Conservation (phyloP, 2,113 vertebrate species). For the Orycteropus afer region DNA sequence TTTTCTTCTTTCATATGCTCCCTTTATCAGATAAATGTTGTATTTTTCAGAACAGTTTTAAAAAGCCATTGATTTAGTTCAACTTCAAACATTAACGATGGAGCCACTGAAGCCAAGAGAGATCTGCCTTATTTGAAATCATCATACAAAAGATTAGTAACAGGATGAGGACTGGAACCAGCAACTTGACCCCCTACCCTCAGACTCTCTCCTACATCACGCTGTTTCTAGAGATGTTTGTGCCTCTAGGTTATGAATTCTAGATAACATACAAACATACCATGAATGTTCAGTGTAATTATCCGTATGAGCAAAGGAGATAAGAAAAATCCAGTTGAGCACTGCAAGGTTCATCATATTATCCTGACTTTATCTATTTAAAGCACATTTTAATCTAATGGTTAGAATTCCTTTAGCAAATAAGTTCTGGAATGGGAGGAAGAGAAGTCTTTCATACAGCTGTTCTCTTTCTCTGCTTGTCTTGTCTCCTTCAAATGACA, state of each 20-base stretch:
- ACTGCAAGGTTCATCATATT: background rate
- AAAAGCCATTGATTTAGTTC: background rate
- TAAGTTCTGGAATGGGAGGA: no score
- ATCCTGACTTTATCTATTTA: background rate
- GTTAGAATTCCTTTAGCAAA: no score
- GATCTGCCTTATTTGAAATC: background rate
- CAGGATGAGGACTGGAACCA: background rate
- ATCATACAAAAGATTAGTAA: background rate
- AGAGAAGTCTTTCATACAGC: no score
- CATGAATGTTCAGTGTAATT: background rate
- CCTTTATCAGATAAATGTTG: background rate
- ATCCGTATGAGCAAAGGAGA: background rate
- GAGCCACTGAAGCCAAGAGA: background rate
- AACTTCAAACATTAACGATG: constrained; percentile 18
- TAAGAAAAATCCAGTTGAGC: constrained; percentile 39
- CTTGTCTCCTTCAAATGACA: no score
- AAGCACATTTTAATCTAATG: no score
- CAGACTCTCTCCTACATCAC: background rate
- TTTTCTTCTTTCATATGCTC: background rate
- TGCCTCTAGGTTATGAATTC: background rate
- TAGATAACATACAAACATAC: background rate
- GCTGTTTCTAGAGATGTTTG: background rate
- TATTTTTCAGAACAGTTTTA: background rate
- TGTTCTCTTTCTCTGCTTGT: no score
- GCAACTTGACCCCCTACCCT: background rate